These are phyloP conservation scores for Rhabdomys dilectus DNA, from an alignment of 2,113 vertebrate species.

Conservation along the genomic window DNA sequence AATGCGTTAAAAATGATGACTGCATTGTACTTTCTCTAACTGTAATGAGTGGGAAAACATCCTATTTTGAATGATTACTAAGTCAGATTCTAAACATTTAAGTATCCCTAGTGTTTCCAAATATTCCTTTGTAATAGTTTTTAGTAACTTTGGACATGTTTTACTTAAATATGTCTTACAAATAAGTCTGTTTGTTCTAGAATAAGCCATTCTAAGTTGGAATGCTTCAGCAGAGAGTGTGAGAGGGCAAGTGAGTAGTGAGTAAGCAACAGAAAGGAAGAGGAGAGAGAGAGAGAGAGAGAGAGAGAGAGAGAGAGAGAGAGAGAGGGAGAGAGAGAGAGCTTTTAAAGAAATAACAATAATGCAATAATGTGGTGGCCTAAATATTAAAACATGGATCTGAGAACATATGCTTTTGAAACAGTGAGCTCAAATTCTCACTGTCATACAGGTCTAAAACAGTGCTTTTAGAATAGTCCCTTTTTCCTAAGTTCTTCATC, in stretches of 20 bases:
- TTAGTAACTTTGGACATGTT: background rate
- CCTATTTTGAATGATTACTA: background rate
- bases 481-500: background rate
- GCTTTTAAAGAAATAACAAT: background rate
- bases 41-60: background rate
- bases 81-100: constrained; percentile 48
- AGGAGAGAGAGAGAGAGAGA: background rate
- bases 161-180: background rate
- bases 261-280: background rate
- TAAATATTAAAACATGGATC: background rate
- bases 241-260: too few species aligned
- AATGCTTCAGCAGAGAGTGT: background rate
- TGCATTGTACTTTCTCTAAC: constrained; percentile 33
- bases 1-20: constrained; percentile 37
- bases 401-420: background rate
- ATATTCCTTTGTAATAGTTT: background rate
- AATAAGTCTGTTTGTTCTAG: background rate
- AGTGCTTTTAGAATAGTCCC: background rate
- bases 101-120: background rate
- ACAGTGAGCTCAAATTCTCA: background rate
- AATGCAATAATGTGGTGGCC: background rate
- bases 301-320: background rate
- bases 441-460: background rate
- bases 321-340: background rate
- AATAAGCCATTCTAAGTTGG: background rate